Conservation (phyloP, 2,888 invertebrate genomes). For the Brachynemurus nebulosus region DNA sequence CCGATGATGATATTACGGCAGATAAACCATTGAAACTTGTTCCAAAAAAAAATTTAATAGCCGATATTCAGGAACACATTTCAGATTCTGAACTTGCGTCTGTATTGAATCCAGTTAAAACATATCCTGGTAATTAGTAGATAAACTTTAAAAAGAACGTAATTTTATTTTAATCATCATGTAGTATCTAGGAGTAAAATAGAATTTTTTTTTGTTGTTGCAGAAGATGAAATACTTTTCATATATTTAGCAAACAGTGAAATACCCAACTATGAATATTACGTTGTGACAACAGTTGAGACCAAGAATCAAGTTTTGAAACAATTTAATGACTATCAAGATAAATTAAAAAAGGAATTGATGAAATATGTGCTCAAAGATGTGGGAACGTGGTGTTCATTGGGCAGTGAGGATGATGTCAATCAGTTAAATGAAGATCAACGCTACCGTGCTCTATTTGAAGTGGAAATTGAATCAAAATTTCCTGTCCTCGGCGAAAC, state of each 20-base stretch:
- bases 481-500: constrained; percentile 39
- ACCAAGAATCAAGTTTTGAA: constrained; percentile 36
- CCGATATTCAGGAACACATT: constrained; percentile 43
- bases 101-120: constrained; percentile 28
- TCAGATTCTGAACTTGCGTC: constrained; percentile 36
- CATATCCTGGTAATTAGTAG: constrained; percentile 25
- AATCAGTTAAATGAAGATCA: constrained; percentile 34
- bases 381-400: constrained; percentile 40
- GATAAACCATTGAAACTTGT: constrained; percentile 62
- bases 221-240: constrained; percentile 37
- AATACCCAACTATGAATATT: constrained; percentile 50
- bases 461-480: constrained; percentile 51
- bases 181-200: too few species aligned
- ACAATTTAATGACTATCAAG: constrained; percentile 42
- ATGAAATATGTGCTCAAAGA: constrained; percentile 18
- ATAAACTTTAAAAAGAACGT: too few species aligned
- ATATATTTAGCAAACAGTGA: constrained; percentile 53
- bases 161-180: too few species aligned
- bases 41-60: constrained; percentile 43
- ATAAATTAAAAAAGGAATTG: constrained; percentile 29
- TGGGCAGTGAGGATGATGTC: constrained; percentile 54
- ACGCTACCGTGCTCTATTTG: constrained; percentile 42
- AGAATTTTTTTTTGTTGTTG: too few species aligned
- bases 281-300: constrained; percentile 45
- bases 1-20: constrained; percentile 53